phyloP scores from a whole-genome alignment of 2,797 vertebrate genomes.

The Clarias fuscus region DNA sequence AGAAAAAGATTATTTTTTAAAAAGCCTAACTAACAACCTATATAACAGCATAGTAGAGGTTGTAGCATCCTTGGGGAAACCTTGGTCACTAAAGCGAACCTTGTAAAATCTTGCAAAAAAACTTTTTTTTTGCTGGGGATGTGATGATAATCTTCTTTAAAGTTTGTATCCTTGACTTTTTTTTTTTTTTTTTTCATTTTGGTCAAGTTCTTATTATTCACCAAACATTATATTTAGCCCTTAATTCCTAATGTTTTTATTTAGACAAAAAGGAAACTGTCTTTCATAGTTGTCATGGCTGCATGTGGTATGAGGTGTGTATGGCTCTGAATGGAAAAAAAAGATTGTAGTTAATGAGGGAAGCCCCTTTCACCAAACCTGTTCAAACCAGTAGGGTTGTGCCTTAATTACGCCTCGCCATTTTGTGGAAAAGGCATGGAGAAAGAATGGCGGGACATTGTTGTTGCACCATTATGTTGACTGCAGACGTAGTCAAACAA shows the following conservation, averaged over 20 bases:
- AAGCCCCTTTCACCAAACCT: background rate
- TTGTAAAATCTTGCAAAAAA: background rate
- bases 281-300: slow-evolving; percentile 24
- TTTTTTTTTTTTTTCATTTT: background rate
- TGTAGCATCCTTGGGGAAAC: background rate
- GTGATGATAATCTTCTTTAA: background rate
- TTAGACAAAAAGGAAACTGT: slow-evolving; percentile 1
- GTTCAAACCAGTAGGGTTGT: too few relatives aligned
- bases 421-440: too few relatives aligned
- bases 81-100: background rate
- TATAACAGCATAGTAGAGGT: background rate
- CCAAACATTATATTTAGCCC: background rate
- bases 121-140: background rate
- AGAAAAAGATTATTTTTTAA: background rate
- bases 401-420: too few relatives aligned
- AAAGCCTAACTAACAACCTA: background rate
- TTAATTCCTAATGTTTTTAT: background rate
- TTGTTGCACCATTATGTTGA: too few relatives aligned
- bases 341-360: background rate
- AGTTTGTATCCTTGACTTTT: background rate
- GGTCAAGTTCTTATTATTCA: background rate
- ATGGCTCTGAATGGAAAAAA: background rate
- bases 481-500: too few relatives aligned
- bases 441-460: too few relatives aligned
- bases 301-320: background rate